These are phyloP conservation scores for Calonectris borealis DNA, from an alignment of 2,113 vertebrate species.

Conservation along the genomic window DNA sequence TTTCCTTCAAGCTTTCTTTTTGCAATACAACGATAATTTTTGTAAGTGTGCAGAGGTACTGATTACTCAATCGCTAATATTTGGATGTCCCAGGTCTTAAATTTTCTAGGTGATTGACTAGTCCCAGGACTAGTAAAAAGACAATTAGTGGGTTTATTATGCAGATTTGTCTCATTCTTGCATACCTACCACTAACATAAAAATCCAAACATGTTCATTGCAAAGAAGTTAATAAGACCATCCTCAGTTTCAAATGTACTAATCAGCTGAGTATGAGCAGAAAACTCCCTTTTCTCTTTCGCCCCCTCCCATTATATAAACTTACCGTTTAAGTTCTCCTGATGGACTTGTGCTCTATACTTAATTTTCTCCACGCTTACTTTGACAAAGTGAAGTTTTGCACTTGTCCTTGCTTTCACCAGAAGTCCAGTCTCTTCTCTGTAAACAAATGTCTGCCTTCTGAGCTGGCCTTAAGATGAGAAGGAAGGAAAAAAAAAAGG, in stretches of 20 bases:
- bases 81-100: not conserved
- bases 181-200: not conserved
- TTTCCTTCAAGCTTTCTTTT: not conserved
- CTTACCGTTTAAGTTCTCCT: slow-evolving; percentile 6
- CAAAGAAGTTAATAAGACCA: not conserved
- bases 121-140: not conserved
- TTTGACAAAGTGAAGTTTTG: not conserved
- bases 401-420: not conserved
- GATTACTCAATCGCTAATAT: not conserved
- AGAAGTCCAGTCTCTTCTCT: not conserved
- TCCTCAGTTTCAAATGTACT: not conserved
- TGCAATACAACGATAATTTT: not conserved
- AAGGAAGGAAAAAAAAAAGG: not conserved
- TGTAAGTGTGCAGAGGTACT: not conserved
- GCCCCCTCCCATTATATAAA: not conserved
- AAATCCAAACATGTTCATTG: not conserved
- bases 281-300: not conserved
- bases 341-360: not conserved
- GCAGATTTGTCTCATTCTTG: not conserved
- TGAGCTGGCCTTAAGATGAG: not conserved
- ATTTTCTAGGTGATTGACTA: not conserved
- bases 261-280: not conserved
- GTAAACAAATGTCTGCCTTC: not conserved
- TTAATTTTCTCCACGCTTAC: not conserved
- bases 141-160: not conserved